A percentile compares a stretch with the other conserved stretches of the same genome.
phyloP scores from a whole-genome alignment of 1,140 invertebrate species.

The Hyposmocoma kahamanoa region DNA sequence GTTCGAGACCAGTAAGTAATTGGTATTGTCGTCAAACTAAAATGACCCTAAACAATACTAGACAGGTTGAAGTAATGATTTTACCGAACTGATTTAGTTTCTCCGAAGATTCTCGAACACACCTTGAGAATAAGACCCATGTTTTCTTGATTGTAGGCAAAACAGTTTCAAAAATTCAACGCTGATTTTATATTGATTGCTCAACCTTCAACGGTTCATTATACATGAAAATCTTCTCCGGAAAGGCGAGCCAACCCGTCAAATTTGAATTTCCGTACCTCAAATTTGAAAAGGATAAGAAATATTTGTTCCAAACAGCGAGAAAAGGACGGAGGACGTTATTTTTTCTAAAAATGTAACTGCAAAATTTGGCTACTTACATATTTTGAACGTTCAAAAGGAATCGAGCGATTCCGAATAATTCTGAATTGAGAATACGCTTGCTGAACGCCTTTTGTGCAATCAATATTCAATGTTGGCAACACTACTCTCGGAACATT shows the following conservation, averaged over 20 bases:
- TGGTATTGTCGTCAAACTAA: too few species aligned
- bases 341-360: conserved; percentile 56
- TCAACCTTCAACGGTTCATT: conserved; percentile 62
- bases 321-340: conserved; percentile 32
- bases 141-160: not conserved
- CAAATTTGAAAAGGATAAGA: conserved; percentile 31
- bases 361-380: conserved; percentile 62
- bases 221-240: conserved; percentile 60
- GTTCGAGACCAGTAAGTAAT: too few species aligned
- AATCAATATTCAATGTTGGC: conserved; percentile 71
- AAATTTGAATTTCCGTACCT: conserved; percentile 70
- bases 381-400: conserved; percentile 69
- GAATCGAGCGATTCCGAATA: conserved; percentile 55
- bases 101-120: too few species aligned
- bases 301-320: not conserved
- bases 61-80: too few species aligned
- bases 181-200: conserved; percentile 43
- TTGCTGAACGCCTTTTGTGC: conserved; percentile 62
- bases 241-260: conserved; percentile 63
- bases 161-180: conserved; percentile 10
- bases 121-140: too few species aligned
- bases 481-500: conserved; percentile 33
- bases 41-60: too few species aligned
- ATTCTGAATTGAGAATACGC: conserved; percentile 71
- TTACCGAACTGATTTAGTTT: too few species aligned